Base-by-base conservation (phyloP, 2,888 invertebrate species). In the Loripinus fragilis region DNA sequence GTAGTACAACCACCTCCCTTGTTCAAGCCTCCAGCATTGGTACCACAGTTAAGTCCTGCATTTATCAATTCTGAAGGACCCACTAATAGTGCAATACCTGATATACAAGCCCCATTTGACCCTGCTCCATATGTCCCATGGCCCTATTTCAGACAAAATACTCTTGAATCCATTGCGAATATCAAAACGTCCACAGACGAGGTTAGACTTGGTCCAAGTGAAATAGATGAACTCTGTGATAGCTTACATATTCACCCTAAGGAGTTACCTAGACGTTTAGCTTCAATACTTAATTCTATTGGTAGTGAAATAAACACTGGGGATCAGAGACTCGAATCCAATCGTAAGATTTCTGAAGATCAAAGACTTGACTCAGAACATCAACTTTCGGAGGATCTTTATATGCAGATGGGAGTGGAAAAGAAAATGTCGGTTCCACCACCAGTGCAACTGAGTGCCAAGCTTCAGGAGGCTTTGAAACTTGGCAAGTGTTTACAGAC, bases 401-500 rank as follows among this genome's bases (percentile, higher is more conserved):
- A 82, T 45, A 70, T 82, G 41, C 79, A 71, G 65, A 82, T 82
- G 82, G 74, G 82, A 66, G 55, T 20, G n/a, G 72, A 78, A 20
- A 71, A 67, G 25, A 30, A 74, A 38, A 82, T 71, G 71, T 52
- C 67, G n/a, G 41, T 66, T 12, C 52, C 65, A 30, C n/a, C n/a
- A n/a, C 5, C 38, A 38, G 68, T 25, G 48, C 17, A 52, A 55
- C 55, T 55, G 15, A 78, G 60, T 42, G 69, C 76, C 8, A 75
- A 77, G 48, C 60, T 74, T 28, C 68, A 41, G 15, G 73, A 85
- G 60, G 71, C 71, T 3, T 67, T 85, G 45, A 74, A 79, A 33
- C 42, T 76, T 17, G 76, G 71, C 17, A 67, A 78, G 20, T 67
- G 83, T 10, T 76, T 90, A 52, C 81, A 86, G 65, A 76, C 85